phyloP scores from a whole-genome alignment of 2,888 invertebrate genomes.

The Buathra laborator region DNA sequence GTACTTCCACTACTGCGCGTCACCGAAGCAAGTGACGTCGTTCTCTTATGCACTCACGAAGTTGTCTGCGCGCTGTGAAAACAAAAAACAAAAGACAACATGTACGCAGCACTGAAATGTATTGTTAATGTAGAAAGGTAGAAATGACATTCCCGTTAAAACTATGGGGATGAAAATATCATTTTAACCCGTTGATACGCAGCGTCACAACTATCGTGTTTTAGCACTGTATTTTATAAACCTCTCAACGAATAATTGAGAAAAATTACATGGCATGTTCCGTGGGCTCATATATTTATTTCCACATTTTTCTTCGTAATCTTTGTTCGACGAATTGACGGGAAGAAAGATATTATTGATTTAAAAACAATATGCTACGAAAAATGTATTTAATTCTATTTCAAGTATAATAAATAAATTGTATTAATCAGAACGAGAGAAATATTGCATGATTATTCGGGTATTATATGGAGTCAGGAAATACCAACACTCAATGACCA shows the following conservation, averaged over 20 bases:
- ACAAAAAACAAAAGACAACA: constrained; percentile 2
- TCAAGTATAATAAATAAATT: too few species aligned
- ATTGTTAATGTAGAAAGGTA: not conserved
- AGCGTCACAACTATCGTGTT: not conserved
- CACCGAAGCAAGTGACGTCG: not conserved
- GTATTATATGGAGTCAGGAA: too few species aligned
- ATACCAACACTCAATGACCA: too few species aligned
- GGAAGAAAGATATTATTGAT: too few species aligned
- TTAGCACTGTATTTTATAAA: not conserved
- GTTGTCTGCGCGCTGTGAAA: constrained; percentile 14
- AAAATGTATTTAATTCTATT: too few species aligned
- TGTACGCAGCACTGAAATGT: not conserved
- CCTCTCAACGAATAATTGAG: not conserved
- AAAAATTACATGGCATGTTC: not conserved
- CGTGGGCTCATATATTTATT: not conserved
- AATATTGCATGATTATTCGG: too few species aligned
- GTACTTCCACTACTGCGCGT: constrained; percentile 51
- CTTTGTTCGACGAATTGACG: not conserved
- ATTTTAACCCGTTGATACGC: not conserved
- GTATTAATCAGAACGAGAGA: too few species aligned
- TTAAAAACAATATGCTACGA: too few species aligned
- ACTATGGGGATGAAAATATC: constrained; percentile 3
- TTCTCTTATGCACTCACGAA: constrained; percentile 14
- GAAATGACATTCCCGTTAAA: not conserved
- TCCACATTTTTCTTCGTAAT: not conserved